Base-by-base conservation (phyloP, 2,888 invertebrate genomes). In the Temnothorax ravouxi region DNA sequence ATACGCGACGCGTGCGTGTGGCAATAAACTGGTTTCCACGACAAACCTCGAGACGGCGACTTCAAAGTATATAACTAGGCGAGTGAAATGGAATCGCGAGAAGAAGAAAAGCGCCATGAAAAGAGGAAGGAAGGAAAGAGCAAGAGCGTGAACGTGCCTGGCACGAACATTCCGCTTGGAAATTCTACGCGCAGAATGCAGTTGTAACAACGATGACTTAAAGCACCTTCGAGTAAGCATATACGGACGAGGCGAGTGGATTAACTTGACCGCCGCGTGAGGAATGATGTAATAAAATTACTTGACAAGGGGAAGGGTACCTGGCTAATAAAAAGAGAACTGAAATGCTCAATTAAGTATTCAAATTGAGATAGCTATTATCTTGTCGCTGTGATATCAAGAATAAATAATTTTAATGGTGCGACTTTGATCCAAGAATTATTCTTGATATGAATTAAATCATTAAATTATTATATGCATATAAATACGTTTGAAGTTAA, bases 21-120 rank as follows among this genome's bases (percentile, higher is more conserved):
- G 64, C 79, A 83, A 88, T 88, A 89, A 88, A 88, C 86, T 88
- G 84, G 84, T 83, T 86, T 84, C 41, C 87, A 85, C 81, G 82
- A 83, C 77, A 84, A 81, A 81, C 56, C 81, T 85, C 80, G 80
- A 62, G 75, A 76, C 76, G 52, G 72, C 69, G 62, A 82, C 79
- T 86, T 85, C 85, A 88, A 89, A 88, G 86, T 67, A 79, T 67
- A 79, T 75, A 80, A 85, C 77, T 50, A 69, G 76, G 1, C 25
- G 54, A 66, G 67, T 59, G 59, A 38, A 67, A 44, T 56, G 15
- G 61, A 59, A 64, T 47, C 50, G 25, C 38, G 69, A 13, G 50
- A 54, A 74, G 41, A 72, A 76, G 69, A 81, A 44, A 75, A 56
- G 64, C 15, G 15, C 25, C 41, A 50, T 44, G 56, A 13, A 77